A percentile compares a stretch with the other conserved stretches of the same genome.
phyloP scores from a whole-genome alignment of 2,888 invertebrate genomes.

The Carcina quercana region DNA sequence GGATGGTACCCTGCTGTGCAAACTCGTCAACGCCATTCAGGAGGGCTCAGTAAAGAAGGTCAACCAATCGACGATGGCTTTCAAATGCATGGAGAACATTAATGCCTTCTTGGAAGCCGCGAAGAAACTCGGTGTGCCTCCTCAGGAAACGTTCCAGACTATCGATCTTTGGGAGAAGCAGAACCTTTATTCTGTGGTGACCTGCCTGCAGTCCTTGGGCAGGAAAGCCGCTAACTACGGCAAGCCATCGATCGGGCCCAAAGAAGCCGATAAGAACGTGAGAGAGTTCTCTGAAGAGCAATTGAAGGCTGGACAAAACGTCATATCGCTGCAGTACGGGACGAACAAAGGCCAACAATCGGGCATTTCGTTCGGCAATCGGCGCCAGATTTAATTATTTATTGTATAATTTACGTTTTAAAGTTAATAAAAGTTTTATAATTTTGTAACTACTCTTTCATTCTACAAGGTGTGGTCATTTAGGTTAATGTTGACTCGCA shows the following conservation, averaged over 20 bases:
- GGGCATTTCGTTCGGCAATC: conserved; percentile 96
- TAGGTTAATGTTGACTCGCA: conserved; percentile 17
- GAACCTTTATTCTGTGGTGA: conserved; percentile 97
- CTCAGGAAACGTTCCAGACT: conserved; percentile 97
- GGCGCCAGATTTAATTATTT: conserved; percentile 89
- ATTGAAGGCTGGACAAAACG: conserved; percentile 91
- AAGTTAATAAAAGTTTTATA: conserved; percentile 46
- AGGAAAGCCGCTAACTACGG: conserved; percentile 92
- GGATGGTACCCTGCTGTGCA: conserved; percentile 93
- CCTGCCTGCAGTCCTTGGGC: conserved; percentile 94
- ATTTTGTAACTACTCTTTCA: conserved; percentile 33
- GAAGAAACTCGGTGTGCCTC: conserved; percentile 90
- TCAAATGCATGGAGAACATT: conserved; percentile 99
- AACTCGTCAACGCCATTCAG: conserved; percentile 88
- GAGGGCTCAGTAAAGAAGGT: conserved; percentile 94
- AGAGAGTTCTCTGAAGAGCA: conserved; percentile 96
- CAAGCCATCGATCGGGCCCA: conserved; percentile 94
- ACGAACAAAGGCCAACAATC: conserved; percentile 97
- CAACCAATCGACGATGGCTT: conserved; percentile 92
- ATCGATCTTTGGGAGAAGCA: conserved; percentile 98
- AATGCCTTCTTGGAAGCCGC: conserved; percentile 92
- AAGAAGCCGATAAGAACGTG: conserved; percentile 95
- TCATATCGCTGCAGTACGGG: conserved; percentile 96
- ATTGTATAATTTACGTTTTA: conserved; percentile 19
- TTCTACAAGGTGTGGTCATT: conserved; percentile 29